A percentile compares a stretch with the other conserved stretches of the same genome.
Conservation (phyloP, 2,888 invertebrate genomes). For the Nipponacmea schrenckii region DNA sequence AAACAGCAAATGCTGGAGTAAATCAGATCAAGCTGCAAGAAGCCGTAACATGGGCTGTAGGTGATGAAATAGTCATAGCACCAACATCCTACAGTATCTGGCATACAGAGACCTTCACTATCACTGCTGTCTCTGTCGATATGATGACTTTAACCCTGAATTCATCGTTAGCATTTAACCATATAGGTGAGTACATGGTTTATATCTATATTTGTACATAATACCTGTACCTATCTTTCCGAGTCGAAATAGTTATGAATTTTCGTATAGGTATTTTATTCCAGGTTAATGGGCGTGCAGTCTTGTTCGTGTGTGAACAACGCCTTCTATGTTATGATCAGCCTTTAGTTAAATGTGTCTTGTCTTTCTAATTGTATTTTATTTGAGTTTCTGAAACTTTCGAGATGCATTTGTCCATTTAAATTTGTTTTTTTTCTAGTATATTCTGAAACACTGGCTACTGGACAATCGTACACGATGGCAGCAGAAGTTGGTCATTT, state of each 20-base stretch:
- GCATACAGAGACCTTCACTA: slow-evolving; percentile 51
- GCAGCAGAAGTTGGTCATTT: slow-evolving; percentile 62
- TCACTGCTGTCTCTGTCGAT: slow-evolving; percentile 38
- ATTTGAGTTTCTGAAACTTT: too few species aligned
- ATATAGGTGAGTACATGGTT: slow-evolving; percentile 41
- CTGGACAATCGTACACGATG: slow-evolving; percentile 38
- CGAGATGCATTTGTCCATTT: too few species aligned
- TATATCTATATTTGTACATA: too few species aligned
- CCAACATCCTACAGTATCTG: slow-evolving; percentile 47
- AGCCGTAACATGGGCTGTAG: slow-evolving; percentile 46
- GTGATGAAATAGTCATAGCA: slow-evolving; percentile 51
- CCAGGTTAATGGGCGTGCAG: too few species aligned
- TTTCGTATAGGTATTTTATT: too few species aligned
- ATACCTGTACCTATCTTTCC: too few species aligned
- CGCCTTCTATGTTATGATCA: too few species aligned
- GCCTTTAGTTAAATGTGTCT: too few species aligned
- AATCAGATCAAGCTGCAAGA: slow-evolving; percentile 41
- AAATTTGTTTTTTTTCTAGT: slow-evolving; percentile 27
- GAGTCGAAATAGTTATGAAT: too few species aligned
- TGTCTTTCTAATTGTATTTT: too few species aligned
- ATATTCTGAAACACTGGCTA: slow-evolving; percentile 36
- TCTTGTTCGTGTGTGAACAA: too few species aligned
- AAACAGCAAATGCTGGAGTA: slow-evolving; percentile 40
- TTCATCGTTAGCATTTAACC: slow-evolving; percentile 41
- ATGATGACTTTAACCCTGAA: slow-evolving; percentile 45